Percentiles rank a stretch among this genome's conserved stretches.
These are phyloP conservation scores for Athripsodes cinereus DNA, from an alignment of 2,888 invertebrate genomes.

Conservation along the genomic window DNA sequence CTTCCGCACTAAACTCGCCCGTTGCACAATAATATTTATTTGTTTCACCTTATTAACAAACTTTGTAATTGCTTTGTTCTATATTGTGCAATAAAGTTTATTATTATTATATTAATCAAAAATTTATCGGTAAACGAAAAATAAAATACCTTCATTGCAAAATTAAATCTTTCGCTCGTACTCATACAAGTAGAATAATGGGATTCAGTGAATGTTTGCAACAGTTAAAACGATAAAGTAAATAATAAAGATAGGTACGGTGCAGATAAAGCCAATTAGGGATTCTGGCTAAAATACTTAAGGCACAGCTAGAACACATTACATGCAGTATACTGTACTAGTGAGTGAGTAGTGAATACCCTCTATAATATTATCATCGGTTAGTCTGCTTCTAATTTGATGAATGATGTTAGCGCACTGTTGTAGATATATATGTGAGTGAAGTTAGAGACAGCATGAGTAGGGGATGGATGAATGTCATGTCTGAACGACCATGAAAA, in stretches of 20 bases:
- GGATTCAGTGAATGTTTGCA: too few species aligned
- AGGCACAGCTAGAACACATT: not conserved
- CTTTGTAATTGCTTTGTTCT: too few species aligned
- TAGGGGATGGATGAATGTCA: conserved; percentile 3
- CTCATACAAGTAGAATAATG: too few species aligned
- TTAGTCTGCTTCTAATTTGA: not conserved
- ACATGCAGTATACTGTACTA: not conserved
- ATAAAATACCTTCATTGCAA: too few species aligned
- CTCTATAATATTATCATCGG: not conserved
- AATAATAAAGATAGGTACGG: not conserved
- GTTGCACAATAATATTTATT: too few species aligned
- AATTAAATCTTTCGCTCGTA: too few species aligned
- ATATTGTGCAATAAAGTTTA: too few species aligned
- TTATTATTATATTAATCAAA: too few species aligned
- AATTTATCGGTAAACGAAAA: too few species aligned
- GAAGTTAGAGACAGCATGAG: not conserved
- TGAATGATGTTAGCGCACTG: not conserved
- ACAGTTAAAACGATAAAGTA: too few species aligned
- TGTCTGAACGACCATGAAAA: conserved; percentile 15
- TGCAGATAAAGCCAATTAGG: not conserved
- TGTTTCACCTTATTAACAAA: too few species aligned
- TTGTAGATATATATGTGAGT: not conserved
- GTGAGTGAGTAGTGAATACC: not conserved
- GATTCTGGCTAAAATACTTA: not conserved
- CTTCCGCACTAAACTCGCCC: too few species aligned